Conservation (phyloP, 2,113 vertebrate species). For the Steatornis caripensis region DNA sequence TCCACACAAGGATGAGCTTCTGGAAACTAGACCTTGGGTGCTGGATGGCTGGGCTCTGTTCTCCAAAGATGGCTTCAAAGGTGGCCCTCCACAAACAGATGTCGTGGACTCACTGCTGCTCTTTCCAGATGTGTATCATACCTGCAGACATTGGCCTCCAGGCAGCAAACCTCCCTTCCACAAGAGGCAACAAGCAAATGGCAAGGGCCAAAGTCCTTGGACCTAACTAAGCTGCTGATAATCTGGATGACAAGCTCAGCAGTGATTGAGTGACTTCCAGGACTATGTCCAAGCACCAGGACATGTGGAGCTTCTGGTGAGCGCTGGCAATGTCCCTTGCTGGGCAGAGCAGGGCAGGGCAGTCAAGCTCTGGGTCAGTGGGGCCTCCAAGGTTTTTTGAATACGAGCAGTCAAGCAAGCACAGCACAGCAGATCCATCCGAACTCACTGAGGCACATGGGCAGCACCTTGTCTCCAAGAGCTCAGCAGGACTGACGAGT, state of each 20-base stretch:
- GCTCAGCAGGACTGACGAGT: background rate
- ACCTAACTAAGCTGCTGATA: background rate
- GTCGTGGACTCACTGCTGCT: no score
- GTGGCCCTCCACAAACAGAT: background rate
- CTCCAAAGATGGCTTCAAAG: background rate
- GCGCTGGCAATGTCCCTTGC: background rate
- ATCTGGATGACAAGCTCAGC: background rate
- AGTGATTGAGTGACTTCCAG: background rate
- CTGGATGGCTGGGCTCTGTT: background rate
- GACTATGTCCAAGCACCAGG: background rate
- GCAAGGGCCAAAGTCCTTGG: background rate
- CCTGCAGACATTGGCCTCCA: background rate
- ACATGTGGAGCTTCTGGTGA: background rate
- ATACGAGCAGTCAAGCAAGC: background rate
- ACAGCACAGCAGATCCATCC: background rate
- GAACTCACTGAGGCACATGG: background rate
- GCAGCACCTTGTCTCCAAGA: background rate
- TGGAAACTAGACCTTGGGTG: background rate
- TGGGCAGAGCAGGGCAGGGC: background rate
- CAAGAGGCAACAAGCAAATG: background rate
- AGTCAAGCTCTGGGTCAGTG: background rate
- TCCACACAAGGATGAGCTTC: background rate
- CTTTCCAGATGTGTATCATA: background rate
- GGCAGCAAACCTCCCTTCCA: background rate
- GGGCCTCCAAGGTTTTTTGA: background rate